Conservation (phyloP, 2,797 vertebrate genomes). For the Tarsius wallacei region DNA sequence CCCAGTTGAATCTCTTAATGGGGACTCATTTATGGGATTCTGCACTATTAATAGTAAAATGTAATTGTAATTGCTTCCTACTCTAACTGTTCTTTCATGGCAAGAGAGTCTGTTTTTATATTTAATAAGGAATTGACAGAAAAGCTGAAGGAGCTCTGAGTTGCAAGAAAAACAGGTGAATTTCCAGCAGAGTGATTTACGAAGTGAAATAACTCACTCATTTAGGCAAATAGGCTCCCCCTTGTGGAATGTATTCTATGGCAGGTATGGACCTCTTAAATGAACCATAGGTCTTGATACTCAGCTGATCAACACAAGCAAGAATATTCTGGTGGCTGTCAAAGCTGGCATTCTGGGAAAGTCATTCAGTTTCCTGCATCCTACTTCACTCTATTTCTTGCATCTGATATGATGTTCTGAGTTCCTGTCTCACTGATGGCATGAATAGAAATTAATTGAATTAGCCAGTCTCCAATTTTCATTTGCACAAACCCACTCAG, state of each 20-base stretch:
- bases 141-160: conserved; percentile 69
- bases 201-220: conserved; percentile 65
- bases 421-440: not conserved
- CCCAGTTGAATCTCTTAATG: not conserved
- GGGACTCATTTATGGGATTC: conserved; percentile 55
- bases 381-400: conserved; percentile 27
- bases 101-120: conserved; percentile 17
- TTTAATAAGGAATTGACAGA: conserved; percentile 5
- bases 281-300: not conserved
- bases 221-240: conserved; percentile 89
- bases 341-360: conserved; percentile 20
- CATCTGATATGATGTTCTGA: conserved; percentile 19
- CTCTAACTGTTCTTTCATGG: not conserved
- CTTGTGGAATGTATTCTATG: conserved; percentile 87
- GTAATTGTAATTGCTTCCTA: not conserved
- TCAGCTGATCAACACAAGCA: not conserved
- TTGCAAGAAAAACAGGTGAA: conserved; percentile 76
- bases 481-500: conserved; percentile 78
- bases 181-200: conserved; percentile 81
- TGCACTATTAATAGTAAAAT: conserved; percentile 36
- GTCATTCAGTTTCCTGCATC: not conserved
- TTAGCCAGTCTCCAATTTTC: conserved; percentile 79
- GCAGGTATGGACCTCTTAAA: conserved; percentile 35
- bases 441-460: conserved; percentile 78
- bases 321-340: not conserved